These are phyloP conservation scores for Trichomycterus rosablanca DNA, from an alignment of 2,113 vertebrate species.

Conservation along the genomic window DNA sequence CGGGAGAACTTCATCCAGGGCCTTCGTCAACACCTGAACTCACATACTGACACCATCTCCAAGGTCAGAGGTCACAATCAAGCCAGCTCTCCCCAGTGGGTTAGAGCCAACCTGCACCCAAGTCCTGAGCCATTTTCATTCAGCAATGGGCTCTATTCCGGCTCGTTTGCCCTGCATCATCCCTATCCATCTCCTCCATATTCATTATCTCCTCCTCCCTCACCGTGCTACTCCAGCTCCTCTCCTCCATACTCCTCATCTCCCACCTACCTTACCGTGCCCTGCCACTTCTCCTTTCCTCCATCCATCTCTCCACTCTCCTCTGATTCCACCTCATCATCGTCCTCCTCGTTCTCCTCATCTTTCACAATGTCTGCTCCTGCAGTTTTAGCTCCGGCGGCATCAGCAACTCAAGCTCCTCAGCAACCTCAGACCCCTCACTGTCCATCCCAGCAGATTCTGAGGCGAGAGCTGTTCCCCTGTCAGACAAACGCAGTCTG, in stretches of 20 bases:
- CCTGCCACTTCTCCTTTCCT: conserved; percentile 47
- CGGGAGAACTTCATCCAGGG: conserved; percentile 36
- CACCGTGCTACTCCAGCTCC: conserved; percentile 42
- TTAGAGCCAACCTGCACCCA: conserved; percentile 2
- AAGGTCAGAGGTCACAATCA: conserved; percentile 20
- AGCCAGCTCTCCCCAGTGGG: conserved; percentile 8
- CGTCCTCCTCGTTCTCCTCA: no score
- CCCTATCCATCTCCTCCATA: conserved; percentile 48
- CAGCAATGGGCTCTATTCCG: conserved; percentile 27
- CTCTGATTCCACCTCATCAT: conserved; percentile 33
- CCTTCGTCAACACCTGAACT: conserved; percentile 38
- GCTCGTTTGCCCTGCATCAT: conserved; percentile 35
- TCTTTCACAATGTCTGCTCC: conserved; percentile 17
- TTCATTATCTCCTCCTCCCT: conserved; percentile 49
- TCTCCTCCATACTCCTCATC: conserved; percentile 40
- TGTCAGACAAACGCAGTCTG: conserved; percentile 31
- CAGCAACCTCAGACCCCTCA: background rate
- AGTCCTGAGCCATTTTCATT: conserved; percentile 33
- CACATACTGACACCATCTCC: conserved; percentile 7
- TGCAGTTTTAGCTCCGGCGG: background rate
- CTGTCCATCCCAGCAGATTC: conserved; percentile 25
- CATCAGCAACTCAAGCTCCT: conserved; percentile 12
- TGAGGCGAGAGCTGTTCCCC: conserved; percentile 43
- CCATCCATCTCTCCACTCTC: conserved; percentile 37
- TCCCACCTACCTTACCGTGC: conserved; percentile 40